Conservation (phyloP, 2,888 invertebrate genomes). For the Ichneumoninae sp. region DNA sequence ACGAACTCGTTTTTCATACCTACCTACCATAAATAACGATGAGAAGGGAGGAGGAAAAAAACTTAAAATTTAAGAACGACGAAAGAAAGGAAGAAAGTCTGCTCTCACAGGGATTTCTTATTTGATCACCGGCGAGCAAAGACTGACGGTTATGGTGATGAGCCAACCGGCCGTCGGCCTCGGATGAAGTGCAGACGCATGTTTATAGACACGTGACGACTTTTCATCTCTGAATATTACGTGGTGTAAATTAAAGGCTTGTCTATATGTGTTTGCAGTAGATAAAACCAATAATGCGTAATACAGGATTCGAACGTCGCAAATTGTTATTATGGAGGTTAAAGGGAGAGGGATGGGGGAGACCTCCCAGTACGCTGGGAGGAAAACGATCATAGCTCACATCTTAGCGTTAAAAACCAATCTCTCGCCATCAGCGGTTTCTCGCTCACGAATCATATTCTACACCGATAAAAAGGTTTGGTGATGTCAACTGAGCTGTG, state of each 20-base stretch:
- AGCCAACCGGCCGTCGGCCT: conserved; percentile 41
- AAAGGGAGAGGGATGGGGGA: conserved; percentile 15
- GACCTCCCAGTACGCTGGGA: conserved; percentile 60
- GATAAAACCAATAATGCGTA: conserved; percentile 67
- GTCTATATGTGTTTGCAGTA: conserved; percentile 5
- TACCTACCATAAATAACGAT: conserved; percentile 65
- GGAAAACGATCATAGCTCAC: conserved; percentile 66
- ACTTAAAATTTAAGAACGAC: conserved; percentile 2
- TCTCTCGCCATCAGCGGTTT: conserved; percentile 39
- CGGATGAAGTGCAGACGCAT: conserved; percentile 30
- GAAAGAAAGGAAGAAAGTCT: conserved; percentile 52
- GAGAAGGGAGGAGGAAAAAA: conserved; percentile 41
- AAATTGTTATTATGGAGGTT: conserved; percentile 61
- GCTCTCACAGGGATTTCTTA: conserved; percentile 44
- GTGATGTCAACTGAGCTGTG: too few relatives aligned
- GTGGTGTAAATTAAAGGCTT: conserved; percentile 23
- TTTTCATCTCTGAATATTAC: conserved; percentile 53
- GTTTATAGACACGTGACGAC: conserved; percentile 55
- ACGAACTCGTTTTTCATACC: conserved; percentile 66
- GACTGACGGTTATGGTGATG: conserved; percentile 23
- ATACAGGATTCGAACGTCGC: conserved; percentile 61
- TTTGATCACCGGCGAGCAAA: conserved; percentile 43
- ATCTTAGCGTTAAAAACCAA: conserved; percentile 64
- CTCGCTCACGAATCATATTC: conserved; percentile 15
- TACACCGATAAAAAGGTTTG: too few relatives aligned